Percentiles rank a stretch among this genome's conserved stretches.
Evolutionary conservation across 2,888 invertebrate genomes (phyloP).

Genomic region (Noctua janthe): DNA sequence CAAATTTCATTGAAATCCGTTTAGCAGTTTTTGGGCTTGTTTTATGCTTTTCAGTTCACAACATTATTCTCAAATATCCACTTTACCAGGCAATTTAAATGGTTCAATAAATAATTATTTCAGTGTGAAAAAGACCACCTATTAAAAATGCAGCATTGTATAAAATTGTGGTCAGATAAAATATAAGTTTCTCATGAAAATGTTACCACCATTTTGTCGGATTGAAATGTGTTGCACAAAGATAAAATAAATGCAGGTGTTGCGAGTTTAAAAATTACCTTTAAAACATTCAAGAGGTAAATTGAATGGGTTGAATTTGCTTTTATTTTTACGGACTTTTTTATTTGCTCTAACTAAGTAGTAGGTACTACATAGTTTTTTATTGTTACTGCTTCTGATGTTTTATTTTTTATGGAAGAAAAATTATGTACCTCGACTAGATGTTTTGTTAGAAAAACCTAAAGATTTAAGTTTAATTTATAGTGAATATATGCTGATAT

Average conservation of each 20-base stretch:
- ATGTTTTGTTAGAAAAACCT: background rate
- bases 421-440: background rate
- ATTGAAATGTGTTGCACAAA: constrained; percentile 26
- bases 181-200: constrained; percentile 16
- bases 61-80: background rate
- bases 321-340: constrained; percentile 12
- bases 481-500: background rate
- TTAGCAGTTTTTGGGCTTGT: background rate
- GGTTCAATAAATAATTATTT: background rate
- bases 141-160: constrained; percentile 11
- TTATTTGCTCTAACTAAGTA: background rate
- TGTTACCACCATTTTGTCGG: background rate
- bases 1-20: background rate
- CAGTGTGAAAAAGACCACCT: background rate
- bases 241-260: constrained; percentile 22
- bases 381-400: background rate
- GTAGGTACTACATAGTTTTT: background rate
- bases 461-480: too few relatives aligned
- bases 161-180: constrained; percentile 18
- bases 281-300: background rate
- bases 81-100: background rate
- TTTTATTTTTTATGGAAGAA: too few relatives aligned
- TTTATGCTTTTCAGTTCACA: background rate
- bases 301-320: background rate
- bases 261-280: constrained; percentile 9